phyloP scores from a whole-genome alignment of 2,888 invertebrate genomes.

The Sarcophaga subvicina region DNA sequence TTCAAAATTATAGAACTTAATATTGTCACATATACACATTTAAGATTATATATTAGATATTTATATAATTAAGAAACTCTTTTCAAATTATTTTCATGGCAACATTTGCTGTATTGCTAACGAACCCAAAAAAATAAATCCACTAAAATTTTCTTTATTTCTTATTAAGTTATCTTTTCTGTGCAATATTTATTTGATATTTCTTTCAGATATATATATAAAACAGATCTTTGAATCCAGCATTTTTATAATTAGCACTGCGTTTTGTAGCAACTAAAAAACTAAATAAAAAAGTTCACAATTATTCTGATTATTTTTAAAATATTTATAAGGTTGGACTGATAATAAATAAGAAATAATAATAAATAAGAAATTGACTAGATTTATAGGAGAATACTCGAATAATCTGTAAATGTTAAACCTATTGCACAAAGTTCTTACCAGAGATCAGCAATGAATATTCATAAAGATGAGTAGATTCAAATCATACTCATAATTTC shows the following conservation, averaged over 20 bases:
- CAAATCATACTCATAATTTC: too few species aligned
- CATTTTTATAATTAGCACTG: conserved; percentile 56
- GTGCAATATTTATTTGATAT: conserved; percentile 58
- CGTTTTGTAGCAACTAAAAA: conserved; percentile 55
- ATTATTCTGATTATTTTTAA: conserved; percentile 12
- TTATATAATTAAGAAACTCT: too few species aligned
- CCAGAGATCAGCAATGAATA: background rate
- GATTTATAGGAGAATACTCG: conserved; percentile 59
- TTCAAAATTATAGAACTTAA: too few species aligned
- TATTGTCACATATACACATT: too few species aligned
- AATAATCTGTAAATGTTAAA: conserved; percentile 37
- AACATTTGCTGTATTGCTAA: too few species aligned
- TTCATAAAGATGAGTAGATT: too few species aligned
- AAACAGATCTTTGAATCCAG: conserved; percentile 50
- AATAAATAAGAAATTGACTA: conserved; percentile 63
- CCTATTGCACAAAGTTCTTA: conserved; percentile 50
- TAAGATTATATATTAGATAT: too few species aligned
- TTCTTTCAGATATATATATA: conserved; percentile 43
- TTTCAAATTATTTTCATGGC: too few species aligned
- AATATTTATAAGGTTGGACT: conserved; percentile 45
- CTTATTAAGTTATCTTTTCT: conserved; percentile 7
- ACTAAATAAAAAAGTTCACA: conserved; percentile 52
- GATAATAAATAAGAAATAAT: conserved; percentile 24
- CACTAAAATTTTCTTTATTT: too few species aligned
- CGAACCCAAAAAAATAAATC: too few species aligned